These are phyloP conservation scores for Zalophus californianus DNA, from an alignment of 2,797 vertebrate genomes.

Conservation along the genomic window DNA sequence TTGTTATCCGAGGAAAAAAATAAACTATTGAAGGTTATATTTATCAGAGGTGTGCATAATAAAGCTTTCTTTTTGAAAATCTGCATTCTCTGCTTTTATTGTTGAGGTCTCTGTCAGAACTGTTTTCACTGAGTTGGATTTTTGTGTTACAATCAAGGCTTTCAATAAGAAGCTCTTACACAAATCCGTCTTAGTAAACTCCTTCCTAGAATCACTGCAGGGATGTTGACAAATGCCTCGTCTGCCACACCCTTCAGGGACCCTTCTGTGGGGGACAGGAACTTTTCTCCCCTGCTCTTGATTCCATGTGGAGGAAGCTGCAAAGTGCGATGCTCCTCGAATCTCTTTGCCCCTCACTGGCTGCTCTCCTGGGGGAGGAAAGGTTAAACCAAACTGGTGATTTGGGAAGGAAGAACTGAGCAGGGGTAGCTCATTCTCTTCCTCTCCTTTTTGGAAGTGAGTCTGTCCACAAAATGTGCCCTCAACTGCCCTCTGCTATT, in stretches of 20 bases:
- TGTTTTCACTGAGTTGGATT: not conserved
- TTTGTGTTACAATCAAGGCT: not conserved
- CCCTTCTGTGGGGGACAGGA: not conserved
- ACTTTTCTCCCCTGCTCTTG: not conserved
- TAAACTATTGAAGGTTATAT: not conserved
- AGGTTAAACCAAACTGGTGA: not conserved
- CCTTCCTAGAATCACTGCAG: not conserved
- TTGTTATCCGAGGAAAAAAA: not conserved
- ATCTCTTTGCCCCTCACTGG: not conserved
- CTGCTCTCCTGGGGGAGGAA: not conserved
- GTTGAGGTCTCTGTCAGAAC: not conserved
- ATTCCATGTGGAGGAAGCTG: not conserved
- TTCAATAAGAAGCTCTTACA: not conserved
- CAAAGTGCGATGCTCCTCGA: not conserved
- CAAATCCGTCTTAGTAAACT: not conserved
- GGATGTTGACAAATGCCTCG: not conserved
- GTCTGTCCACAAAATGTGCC: not conserved
- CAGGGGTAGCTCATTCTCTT: not conserved
- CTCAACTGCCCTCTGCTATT: not conserved
- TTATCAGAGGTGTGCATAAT: not conserved
- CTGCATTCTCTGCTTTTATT: not conserved
- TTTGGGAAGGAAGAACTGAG: not conserved
- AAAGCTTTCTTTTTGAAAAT: not conserved
- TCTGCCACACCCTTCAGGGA: not conserved
- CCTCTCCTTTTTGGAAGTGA: not conserved